Evolutionary conservation across 2,113 vertebrate species (phyloP).

Genomic region (Pseudopodoces humilis): DNA sequence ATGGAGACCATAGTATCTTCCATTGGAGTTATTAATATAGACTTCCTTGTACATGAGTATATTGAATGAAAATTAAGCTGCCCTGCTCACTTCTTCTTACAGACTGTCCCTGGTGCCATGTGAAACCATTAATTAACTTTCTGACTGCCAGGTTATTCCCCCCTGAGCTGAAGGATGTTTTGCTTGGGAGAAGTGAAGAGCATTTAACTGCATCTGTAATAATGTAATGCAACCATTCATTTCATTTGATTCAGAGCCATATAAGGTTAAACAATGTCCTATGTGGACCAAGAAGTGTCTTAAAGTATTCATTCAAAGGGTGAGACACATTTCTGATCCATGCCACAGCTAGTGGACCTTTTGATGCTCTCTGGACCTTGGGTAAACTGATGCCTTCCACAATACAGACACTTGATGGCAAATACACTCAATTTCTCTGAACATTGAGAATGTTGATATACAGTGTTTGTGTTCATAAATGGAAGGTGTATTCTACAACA

Average conservation of each 20-base stretch:
- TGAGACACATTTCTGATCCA: neutral
- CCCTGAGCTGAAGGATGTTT: constrained; percentile 32
- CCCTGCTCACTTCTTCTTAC: neutral
- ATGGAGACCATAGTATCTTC: neutral
- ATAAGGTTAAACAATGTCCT: neutral
- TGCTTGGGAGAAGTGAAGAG: neutral
- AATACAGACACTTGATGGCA: neutral
- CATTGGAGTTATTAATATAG: neutral
- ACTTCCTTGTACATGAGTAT: neutral
- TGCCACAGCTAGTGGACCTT: neutral
- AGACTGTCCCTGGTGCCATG: neutral
- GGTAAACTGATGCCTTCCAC: neutral
- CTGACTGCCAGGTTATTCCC: constrained; percentile 22
- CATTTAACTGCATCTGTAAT: constrained; percentile 47
- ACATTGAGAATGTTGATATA: neutral
- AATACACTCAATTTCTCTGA: neutral
- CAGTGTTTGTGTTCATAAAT: neutral
- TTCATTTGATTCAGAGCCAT: constrained; percentile 47
- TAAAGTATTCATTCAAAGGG: constrained; percentile 8
- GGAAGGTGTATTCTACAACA: neutral
- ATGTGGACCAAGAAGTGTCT: neutral
- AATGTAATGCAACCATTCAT: constrained; percentile 45
- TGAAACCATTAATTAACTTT: constrained; percentile 51
- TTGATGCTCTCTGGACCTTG: neutral
- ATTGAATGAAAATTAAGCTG: neutral